Conservation (phyloP, 2,113 vertebrate genomes). For the Gobiocypris rarus region DNA sequence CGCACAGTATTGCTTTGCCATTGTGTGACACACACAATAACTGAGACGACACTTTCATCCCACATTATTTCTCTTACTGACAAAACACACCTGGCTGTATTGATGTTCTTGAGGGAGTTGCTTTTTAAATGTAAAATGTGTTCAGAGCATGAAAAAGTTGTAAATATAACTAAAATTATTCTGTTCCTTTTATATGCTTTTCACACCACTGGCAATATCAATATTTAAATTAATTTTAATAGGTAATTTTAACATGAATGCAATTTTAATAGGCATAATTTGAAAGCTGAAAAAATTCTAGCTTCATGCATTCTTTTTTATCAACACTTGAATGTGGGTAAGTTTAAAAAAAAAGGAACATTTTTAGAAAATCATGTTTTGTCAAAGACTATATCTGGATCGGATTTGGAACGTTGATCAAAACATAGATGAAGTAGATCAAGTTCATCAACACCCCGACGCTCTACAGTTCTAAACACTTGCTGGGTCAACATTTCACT, state of each 20-base stretch:
- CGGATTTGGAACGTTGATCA: no score
- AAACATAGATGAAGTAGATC: no score
- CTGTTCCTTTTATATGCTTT: background rate
- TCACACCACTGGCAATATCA: background rate
- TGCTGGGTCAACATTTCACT: no score
- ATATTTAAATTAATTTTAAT: background rate
- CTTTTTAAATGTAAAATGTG: background rate
- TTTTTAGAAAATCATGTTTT: no score
- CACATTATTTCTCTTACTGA: slow-evolving; percentile 20
- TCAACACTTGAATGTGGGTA: no score
- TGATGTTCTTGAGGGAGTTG: background rate
- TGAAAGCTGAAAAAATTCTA: background rate
- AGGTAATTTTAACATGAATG: background rate
- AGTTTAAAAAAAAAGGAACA: no score
- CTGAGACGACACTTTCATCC: slow-evolving; percentile 19
- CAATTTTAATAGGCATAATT: background rate
- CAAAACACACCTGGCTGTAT: slow-evolving; percentile 11
- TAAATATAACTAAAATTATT: background rate
- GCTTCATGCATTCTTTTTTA: no score
- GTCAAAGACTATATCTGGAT: no score
- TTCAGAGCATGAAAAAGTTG: background rate
- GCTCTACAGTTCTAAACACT: no score
- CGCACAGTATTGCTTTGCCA: background rate
- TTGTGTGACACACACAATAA: slow-evolving; percentile 35
- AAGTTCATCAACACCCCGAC: no score